Base-by-base conservation (phyloP, 2,797 vertebrate species). In the Scomberomorus guttatus region DNA sequence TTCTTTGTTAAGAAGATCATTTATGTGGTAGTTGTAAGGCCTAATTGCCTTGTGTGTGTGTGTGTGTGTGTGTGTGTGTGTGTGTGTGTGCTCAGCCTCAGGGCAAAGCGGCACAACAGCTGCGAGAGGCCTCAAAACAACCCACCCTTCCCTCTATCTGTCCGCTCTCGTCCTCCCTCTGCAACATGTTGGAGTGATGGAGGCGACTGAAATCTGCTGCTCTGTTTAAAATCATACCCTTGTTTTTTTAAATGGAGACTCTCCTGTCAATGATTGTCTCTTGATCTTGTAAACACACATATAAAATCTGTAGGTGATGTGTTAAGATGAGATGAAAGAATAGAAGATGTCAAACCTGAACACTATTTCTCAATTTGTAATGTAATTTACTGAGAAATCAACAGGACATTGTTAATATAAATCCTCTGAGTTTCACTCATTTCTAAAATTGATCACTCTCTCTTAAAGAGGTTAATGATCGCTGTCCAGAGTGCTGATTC, bases 1-100 rank as follows among this genome's bases (percentile, higher is more conserved):
- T 20, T 85, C 86, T 92, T 94, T 93, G 93, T 94, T 90, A 78
- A 66, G 61, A 67, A 58, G 70, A 75, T 93, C 90, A 94, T 91
- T 92, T 85, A 93, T 90, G 89, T 69, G 77, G 65, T 82, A 24
- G 62, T 76, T 6, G 58, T 75, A 75, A 59, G 54, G 78, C 60
- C 77, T 81, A 74, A 67, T 84, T 82, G 74, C 73, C 77, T 51
- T 48, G 73, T 75, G 72, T 65, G 34, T 72, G 77, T 48, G 74
- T 61, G 64, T 57, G 61, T 57, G 68, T 70, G 67, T 46, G 42
- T 55, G 57, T 39, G 32, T 22, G 56, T 70, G 71, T 48, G 52
- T 44, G 73, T 48, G 55, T 62, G 62, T 54, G 24, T 62, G 65
- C 48, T 18, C 18, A 77, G 87, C 89, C 87, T 79, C 46, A 5